Evolutionary conservation across 2,797 vertebrate species (phyloP).

Genomic region (Sitta carolinensis): DNA sequence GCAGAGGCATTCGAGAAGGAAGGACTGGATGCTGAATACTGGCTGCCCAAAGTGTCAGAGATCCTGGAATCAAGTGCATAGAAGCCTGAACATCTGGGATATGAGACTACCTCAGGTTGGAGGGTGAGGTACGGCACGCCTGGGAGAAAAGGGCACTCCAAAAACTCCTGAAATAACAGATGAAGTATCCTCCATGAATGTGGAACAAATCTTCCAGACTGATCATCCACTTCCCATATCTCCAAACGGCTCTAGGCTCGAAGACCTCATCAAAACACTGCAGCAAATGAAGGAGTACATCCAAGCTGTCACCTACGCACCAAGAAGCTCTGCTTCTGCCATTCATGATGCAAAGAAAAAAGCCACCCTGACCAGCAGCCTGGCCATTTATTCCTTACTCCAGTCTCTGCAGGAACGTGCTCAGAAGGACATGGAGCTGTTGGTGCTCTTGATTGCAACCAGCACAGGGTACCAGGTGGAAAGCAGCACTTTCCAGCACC

Average conservation of each 20-base stretch:
- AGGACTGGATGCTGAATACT: slow-evolving; percentile 12
- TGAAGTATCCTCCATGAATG: no score
- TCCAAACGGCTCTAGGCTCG: neutral
- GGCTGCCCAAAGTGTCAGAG: slow-evolving; percentile 23
- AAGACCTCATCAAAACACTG: slow-evolving; percentile 35
- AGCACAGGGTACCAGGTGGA: slow-evolving; percentile 44
- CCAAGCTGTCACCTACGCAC: neutral
- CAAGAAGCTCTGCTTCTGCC: neutral
- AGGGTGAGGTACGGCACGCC: neutral
- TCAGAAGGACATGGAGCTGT: slow-evolving; percentile 31
- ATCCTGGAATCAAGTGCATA: neutral
- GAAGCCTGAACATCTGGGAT: slow-evolving; percentile 27
- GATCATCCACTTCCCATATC: neutral
- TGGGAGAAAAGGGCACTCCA: slow-evolving; percentile 20
- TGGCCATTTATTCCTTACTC: slow-evolving; percentile 31
- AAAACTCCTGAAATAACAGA: neutral
- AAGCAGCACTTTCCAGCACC: slow-evolving; percentile 39
- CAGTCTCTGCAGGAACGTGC: slow-evolving; percentile 9
- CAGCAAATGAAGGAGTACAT: slow-evolving; percentile 1
- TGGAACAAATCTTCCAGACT: no score
- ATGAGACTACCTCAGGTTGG: slow-evolving; percentile 47
- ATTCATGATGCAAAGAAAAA: slow-evolving; percentile 13
- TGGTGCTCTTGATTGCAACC: slow-evolving; percentile 56
- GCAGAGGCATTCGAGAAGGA: neutral
- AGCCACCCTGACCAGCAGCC: neutral